Conservation (phyloP, 2,888 invertebrate species). For the Julus scandinavius region DNA sequence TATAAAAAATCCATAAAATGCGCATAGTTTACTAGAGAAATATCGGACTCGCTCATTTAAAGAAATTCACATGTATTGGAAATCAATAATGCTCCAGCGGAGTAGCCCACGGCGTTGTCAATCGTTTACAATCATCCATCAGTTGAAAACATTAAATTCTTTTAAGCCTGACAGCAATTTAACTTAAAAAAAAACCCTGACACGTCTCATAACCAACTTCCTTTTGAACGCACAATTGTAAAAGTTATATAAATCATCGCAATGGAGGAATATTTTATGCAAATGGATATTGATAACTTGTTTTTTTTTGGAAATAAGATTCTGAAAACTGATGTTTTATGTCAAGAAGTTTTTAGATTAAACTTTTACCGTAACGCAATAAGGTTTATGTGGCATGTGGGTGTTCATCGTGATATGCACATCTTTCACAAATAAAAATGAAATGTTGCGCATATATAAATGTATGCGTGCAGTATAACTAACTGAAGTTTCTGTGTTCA, state of each 20-base stretch:
- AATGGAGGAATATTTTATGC: constrained; percentile 8
- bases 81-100: background rate
- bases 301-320: background rate
- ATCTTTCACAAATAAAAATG: background rate
- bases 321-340: background rate
- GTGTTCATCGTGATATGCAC: background rate
- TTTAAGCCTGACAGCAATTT: background rate
- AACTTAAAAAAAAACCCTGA: background rate
- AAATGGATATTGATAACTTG: background rate
- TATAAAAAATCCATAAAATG: background rate
- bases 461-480: background rate
- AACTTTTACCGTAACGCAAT: background rate
- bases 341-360: constrained; percentile 6
- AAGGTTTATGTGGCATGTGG: background rate
- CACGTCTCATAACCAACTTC: background rate
- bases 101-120: constrained; percentile 15
- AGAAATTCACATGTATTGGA: background rate
- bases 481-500: no score
- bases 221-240: background rate
- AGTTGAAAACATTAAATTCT: constrained; percentile 38
- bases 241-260: constrained; percentile 13
- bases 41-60: constrained; percentile 9
- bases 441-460: background rate
- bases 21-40: background rate
- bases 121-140: constrained; percentile 39